phyloP scores from a whole-genome alignment of 2,888 invertebrate species.

The Pristionchus fissidentatus region DNA sequence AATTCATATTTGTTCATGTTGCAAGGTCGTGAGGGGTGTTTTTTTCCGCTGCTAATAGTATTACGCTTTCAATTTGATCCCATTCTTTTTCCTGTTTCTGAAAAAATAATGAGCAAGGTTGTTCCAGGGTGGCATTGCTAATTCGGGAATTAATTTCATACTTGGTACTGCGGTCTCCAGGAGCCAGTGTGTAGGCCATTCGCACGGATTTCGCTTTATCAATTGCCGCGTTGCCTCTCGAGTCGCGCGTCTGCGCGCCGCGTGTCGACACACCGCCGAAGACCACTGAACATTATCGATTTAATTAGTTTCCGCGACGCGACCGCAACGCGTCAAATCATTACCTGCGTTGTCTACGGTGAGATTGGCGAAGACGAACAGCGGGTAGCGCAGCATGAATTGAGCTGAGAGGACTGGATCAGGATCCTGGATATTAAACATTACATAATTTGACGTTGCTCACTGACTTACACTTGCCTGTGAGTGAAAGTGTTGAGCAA shows the following conservation, averaged over 20 bases:
- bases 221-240: slow-evolving; percentile 64
- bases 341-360: slow-evolving; percentile 70
- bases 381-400: slow-evolving; percentile 67
- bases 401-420: slow-evolving; percentile 53
- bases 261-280: slow-evolving; percentile 68
- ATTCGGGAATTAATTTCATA: background rate
- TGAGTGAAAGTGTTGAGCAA: background rate
- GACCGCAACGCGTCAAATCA: background rate
- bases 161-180: slow-evolving; percentile 43
- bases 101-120: too few relatives aligned
- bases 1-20: too few relatives aligned
- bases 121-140: too few relatives aligned
- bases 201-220: slow-evolving; percentile 66
- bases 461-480: background rate
- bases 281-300: slow-evolving; percentile 51
- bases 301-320: too few relatives aligned
- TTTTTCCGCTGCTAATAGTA: too few relatives aligned
- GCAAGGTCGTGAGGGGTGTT: too few relatives aligned
- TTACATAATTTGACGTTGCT: too few relatives aligned
- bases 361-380: slow-evolving; percentile 64
- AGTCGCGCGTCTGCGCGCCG: slow-evolving; percentile 51
- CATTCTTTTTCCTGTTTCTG: too few relatives aligned
- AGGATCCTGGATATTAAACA: slow-evolving; percentile 41
- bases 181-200: slow-evolving; percentile 67
- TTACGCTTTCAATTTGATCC: too few relatives aligned